phyloP scores from a whole-genome alignment of 2,888 invertebrate genomes.

The Xylocampa areola region DNA sequence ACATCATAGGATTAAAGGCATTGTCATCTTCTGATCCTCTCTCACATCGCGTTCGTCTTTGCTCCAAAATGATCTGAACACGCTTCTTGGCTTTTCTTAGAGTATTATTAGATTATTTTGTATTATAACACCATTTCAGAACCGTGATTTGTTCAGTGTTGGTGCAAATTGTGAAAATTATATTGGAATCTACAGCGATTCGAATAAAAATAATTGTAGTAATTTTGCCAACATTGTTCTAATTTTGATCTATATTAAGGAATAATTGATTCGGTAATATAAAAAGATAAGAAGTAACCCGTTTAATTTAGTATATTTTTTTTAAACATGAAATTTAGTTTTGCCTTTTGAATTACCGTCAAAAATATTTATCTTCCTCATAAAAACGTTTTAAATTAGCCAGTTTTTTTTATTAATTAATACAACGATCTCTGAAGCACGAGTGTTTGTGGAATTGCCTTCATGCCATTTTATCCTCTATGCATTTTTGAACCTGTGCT shows the following conservation, averaged over 20 bases:
- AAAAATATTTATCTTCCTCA: too few species aligned
- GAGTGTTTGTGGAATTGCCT: constrained; percentile 29
- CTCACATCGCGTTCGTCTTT: constrained; percentile 25
- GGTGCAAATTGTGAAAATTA: not conserved
- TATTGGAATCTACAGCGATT: too few species aligned
- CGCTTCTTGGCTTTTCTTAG: constrained; percentile 17
- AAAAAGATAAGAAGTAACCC: too few species aligned
- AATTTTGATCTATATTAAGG: too few species aligned
- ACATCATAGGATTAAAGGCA: constrained; percentile 47
- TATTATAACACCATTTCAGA: constrained; percentile 3
- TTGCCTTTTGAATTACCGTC: too few species aligned
- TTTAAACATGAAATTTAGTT: too few species aligned
- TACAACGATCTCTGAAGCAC: constrained; percentile 13
- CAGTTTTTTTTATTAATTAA: constrained; percentile 20
- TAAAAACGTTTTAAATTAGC: too few species aligned
- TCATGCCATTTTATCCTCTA: constrained; percentile 35
- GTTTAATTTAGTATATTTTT: too few species aligned
- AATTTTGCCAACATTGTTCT: too few species aligned
- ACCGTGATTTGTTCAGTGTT: constrained; percentile 1
- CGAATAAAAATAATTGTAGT: too few species aligned
- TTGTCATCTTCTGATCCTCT: constrained; percentile 50
- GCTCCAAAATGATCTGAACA: constrained; percentile 22
- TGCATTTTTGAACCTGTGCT: too few species aligned
- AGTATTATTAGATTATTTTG: constrained; percentile 20
- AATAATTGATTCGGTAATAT: too few species aligned